Percentiles rank a stretch among this genome's conserved stretches.
These are phyloP conservation scores for Leucopsar rothschildi DNA, from an alignment of 2,113 vertebrate genomes.

Conservation along the genomic window DNA sequence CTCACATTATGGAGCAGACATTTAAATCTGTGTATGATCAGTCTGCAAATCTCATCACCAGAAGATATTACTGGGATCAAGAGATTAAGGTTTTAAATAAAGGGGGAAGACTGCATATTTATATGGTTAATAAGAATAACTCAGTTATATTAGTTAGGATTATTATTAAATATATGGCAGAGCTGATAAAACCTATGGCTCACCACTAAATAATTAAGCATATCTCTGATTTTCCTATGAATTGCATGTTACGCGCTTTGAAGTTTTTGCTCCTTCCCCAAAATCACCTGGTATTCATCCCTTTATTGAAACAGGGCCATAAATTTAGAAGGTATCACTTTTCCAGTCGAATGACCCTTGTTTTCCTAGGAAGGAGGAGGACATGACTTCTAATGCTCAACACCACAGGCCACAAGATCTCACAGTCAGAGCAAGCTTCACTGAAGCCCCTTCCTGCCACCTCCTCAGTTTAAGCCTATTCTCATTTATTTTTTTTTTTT, in stretches of 20 bases:
- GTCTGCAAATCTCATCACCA: constrained; percentile 36
- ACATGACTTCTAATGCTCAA: not conserved
- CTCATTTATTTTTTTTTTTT: not conserved
- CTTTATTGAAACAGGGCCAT: not conserved
- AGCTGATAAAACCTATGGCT: constrained; percentile 20
- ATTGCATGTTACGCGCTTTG: not conserved
- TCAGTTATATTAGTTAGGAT: constrained; percentile 34
- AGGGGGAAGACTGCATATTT: constrained; percentile 20
- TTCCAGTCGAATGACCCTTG: not conserved
- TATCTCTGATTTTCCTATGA: not conserved
- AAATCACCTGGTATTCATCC: not conserved
- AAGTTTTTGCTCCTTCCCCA: not conserved
- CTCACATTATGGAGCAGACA: not conserved
- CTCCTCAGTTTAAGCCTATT: not conserved
- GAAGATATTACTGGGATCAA: constrained; percentile 36
- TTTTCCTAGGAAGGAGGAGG: not conserved
- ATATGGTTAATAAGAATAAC: constrained; percentile 50
- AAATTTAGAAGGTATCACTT: not conserved
- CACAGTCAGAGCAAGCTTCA: not conserved
- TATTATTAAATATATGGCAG: constrained; percentile 41
- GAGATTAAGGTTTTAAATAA: constrained; percentile 54
- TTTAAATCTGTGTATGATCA: constrained; percentile 30
- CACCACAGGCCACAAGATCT: not conserved
- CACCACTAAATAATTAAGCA: not conserved
- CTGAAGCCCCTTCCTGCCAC: not conserved